Evolutionary conservation across 1,140 invertebrate genomes (phyloP), one percentile per base, ranked within the genome.

Genomic region (Zaprionus davidi): DNA sequence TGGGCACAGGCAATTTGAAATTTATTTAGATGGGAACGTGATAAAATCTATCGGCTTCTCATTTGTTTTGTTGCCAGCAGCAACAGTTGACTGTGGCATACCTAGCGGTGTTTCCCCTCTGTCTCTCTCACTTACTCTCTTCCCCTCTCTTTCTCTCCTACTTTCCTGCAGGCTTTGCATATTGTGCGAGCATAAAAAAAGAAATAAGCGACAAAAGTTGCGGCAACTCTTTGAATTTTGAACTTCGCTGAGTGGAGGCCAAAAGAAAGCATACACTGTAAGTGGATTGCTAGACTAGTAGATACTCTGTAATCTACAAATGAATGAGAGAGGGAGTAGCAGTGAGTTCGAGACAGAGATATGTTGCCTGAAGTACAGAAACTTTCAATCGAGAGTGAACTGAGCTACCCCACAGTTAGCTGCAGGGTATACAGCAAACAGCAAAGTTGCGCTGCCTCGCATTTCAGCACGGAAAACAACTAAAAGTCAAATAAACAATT

Each of bases 401-500:
- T 13, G 17, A 56, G n/a, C 22, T 7, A 26, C 22, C 26, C 24
- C 31, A 15, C 31, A 22, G 20, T 20, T 41, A 44, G 34, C 64
- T 63, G 58, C 76, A 87, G 82, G 78, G 79, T 84, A 79, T 34
- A 57, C 46, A 36, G n/a, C 41, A 12, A 85, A 78, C 65, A 74
- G 60, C 79, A 74, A 78, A 71, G 67, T 86, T 64, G 46, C 22
- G 73, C 59, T 44, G 72, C 28, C 15, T 78, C 82, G 72, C 82
- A 86, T 82, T 86, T 86, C 79, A 82, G 64, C 82, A 76, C 46
- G 74, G 78, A 84, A 88, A 88, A 90, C 84, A 88, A 90, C 84
- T 90, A 88, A 88, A 88, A 88, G 84, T 88, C 84, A 88, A 88
- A 88, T 88, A 88, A 88, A 88, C 84, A 88, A 88, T 88, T 88